Evolutionary conservation across 2,113 vertebrate genomes (phyloP).

Genomic region (Ophiodon elongatus): DNA sequence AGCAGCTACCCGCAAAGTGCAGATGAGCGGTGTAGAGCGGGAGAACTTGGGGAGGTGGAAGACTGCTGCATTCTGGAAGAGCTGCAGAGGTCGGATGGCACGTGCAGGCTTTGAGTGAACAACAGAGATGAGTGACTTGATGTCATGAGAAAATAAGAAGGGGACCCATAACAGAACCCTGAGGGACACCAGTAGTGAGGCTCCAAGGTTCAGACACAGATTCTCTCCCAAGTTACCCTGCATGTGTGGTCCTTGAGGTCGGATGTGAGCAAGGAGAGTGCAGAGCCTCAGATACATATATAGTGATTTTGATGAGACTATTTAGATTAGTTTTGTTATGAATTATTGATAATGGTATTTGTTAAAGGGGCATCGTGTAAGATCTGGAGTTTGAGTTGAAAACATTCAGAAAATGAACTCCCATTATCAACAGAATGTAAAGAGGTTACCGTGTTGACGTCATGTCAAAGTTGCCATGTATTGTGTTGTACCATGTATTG

Average conservation of each 20-base stretch:
- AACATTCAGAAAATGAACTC: too few species aligned
- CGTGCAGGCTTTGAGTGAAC: background rate
- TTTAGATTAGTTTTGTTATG: background rate
- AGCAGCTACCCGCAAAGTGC: background rate
- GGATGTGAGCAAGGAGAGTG: background rate
- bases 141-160: background rate
- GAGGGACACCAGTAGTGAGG: background rate
- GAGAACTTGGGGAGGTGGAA: background rate
- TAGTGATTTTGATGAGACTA: background rate
- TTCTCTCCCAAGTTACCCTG: too few species aligned
- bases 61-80: background rate
- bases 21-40: background rate
- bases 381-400: too few species aligned
- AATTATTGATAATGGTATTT: background rate
- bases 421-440: too few species aligned
- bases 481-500: too few species aligned
- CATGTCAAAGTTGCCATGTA: too few species aligned
- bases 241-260: background rate
- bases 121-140: background rate
- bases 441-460: too few species aligned
- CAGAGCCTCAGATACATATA: background rate
- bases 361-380: too few species aligned
- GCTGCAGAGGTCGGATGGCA: background rate
- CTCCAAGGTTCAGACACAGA: background rate
- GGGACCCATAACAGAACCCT: constrained; percentile 1